Evolutionary conservation across 2,888 invertebrate genomes (phyloP), one percentile per base, ranked within the genome.

Genomic region (Caenorhabditis parvicauda): DNA sequence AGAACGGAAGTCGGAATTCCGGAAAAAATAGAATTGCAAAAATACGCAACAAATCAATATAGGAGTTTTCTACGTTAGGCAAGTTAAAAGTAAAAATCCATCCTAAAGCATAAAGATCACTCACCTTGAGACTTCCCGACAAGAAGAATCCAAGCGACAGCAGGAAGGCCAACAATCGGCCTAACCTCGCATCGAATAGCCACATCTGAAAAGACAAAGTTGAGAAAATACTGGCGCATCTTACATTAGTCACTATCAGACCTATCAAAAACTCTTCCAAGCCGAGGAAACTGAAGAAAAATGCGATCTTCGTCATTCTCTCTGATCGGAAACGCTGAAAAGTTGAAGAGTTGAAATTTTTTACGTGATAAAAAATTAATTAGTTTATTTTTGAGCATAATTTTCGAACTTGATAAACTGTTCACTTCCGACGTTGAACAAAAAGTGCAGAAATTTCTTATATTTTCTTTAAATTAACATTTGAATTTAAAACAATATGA

Each of bases 241-340:
- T n/a, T n/a, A n/a, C n/a, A n/a, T 43, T 32, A 22, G 51, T 21
- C 7, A 59, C 59, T 41, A 60, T 56, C 24, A 67, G 47, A 19
- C 43, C 37, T 32, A 64, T 59, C 61, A 61, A 61, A 54, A 67
- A 67, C 28, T 55, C 57, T 38, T 67, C 67, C 24, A 59, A 38
- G 17, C 67, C 67, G 39, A 67, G 58, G 29, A 50, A 43, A 9
- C 58, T 60, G 58, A 67, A 64, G 43, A 55, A 25, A 28, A 52
- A 57, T 7, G 67, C 67, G 6, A 61, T 9, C 25, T 39, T 43
- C 3, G 67, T 67, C 27, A 64, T 29, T 9, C 17, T 22, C 9
- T 47, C 46, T 5, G 44, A 54, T 22, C 38, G 41, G 39, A 53
- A 48, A 2, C 58, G 51, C 66, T 63, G 38, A 42, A 66, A 60